Evolutionary conservation across 2,113 vertebrate genomes (phyloP).

Genomic region (Alces alces): DNA sequence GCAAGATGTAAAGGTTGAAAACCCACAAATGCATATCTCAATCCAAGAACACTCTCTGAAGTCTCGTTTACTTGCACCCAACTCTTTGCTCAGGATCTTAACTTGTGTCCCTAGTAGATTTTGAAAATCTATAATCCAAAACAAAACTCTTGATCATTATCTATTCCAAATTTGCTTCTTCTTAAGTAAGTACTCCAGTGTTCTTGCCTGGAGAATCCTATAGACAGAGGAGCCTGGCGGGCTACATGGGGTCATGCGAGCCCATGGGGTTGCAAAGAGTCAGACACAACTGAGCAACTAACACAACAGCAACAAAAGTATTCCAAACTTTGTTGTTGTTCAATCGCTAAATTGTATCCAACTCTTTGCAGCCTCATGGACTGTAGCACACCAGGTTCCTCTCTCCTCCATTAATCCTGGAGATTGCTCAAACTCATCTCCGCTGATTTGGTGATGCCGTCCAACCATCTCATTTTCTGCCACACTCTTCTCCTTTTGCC

Average conservation of each 20-base stretch:
- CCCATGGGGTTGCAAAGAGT: neutral
- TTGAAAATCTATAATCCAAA: neutral
- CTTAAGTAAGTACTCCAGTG: neutral
- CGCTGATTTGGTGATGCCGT: neutral
- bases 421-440: neutral
- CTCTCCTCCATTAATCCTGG: neutral
- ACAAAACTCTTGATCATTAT: neutral
- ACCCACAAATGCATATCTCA: neutral
- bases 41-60: neutral
- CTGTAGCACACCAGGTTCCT: neutral
- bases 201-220: neutral
- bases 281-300: neutral
- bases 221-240: neutral
- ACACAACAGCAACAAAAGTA: neutral
- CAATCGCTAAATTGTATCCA: accelerated
- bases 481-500: neutral
- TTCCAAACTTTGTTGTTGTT: neutral
- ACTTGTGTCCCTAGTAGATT: neutral
- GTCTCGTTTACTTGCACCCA: neutral
- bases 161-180: neutral
- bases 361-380: neutral
- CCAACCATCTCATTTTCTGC: neutral
- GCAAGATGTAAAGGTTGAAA: neutral
- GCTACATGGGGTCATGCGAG: neutral
- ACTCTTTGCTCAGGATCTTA: neutral